Evolutionary conservation across 2,797 vertebrate species (phyloP).

Genomic region (Cetoscarus ocellatus): DNA sequence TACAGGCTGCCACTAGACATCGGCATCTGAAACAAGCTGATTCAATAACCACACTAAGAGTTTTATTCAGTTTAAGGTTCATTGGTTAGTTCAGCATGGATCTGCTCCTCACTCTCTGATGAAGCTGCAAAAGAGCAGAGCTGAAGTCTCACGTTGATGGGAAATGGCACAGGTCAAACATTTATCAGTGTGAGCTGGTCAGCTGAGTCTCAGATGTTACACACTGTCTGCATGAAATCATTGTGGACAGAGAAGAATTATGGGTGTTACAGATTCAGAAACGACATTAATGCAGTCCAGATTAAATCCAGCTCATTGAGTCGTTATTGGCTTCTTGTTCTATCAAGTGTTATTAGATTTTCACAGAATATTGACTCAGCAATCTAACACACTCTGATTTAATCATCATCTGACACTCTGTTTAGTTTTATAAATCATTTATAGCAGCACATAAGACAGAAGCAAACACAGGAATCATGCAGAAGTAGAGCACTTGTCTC

Average conservation of each 20-base stretch:
- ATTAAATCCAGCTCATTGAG: constrained; percentile 12
- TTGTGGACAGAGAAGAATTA: background rate
- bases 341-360: constrained; percentile 16
- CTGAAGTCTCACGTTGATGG: constrained; percentile 14
- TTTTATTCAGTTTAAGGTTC: constrained; percentile 37
- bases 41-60: constrained; percentile 28
- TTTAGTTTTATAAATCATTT: constrained; percentile 28
- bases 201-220: constrained; percentile 42
- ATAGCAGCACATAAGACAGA: constrained; percentile 2
- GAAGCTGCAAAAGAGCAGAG: constrained; percentile 15
- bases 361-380: constrained; percentile 31
- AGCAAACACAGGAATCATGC: background rate
- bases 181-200: constrained; percentile 9
- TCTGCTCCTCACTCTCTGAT: constrained; percentile 24
- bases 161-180: constrained; percentile 2
- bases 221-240: background rate
- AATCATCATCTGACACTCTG: constrained; percentile 22
- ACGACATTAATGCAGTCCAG: constrained; percentile 15
- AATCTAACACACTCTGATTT: constrained; percentile 13
- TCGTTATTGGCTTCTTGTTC: constrained; percentile 19
- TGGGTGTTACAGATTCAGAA: background rate
- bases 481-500: background rate
- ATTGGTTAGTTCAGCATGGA: background rate
- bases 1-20: too few relatives aligned
- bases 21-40: background rate